Evolutionary conservation across 2,113 vertebrate species (phyloP), one percentile per base, ranked within the genome.

Genomic region (Mus pahari): DNA sequence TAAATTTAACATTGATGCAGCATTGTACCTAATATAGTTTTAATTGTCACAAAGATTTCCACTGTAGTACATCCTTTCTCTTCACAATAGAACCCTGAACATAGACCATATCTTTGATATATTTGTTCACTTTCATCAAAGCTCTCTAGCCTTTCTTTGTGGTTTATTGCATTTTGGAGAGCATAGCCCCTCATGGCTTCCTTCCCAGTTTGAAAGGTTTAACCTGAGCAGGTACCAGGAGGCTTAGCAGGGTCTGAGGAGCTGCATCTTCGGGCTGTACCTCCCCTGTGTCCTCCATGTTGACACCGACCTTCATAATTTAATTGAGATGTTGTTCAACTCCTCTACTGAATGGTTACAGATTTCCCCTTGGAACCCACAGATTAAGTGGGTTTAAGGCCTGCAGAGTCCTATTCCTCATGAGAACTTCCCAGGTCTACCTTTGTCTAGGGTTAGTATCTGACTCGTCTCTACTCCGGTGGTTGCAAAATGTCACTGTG

Each of bases 271-370:
- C 75, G 12, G 62, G 9, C 39, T 5, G 14, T 36, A 14, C 42
- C 62, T 5, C 39, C 36, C 84, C 36, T 71, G 66, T 53, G 91
- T 42, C 36, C 14, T 90, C 45, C 77, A 77, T 55, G 73, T 74
- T 78, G 60, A 48, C 86, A 87, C 48, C 91, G 53, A 79, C 87
- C 94, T 91, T 73, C 20, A 91, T 96, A 82, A 89, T 33, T 50
- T 83, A 68, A 89, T 62, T 0, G 28, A 93, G 55, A 36, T 64
- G 9, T 64, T 88, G 48, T 95, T 77, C 77, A 91, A 0, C 82
- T 89, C 81, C 28, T 10, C 28, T 7, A 36, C 50, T 64, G 9
- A 31, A 3, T n/a, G 31, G 84, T 91, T 62, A 77, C 50, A 64
- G 1, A 45, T 22, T 53, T 94, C 50, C 48, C 71, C 82, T 90